Base-by-base conservation (phyloP, 2,888 invertebrate genomes). In the Ochlodes sylvanus region DNA sequence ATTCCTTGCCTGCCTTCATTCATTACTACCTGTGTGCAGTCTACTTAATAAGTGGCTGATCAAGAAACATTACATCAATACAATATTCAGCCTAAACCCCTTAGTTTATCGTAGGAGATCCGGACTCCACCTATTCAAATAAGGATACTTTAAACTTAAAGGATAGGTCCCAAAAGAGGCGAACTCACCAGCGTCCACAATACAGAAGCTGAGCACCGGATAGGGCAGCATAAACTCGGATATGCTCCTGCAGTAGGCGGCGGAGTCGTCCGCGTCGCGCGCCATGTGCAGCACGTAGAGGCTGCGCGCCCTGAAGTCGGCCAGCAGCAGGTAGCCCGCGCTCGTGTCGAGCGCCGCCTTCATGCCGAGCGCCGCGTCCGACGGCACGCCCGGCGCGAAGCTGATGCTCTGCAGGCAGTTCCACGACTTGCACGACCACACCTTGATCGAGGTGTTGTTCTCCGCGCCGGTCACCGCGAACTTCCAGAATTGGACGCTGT, bases 341-440 rank as follows among this genome's bases (percentile, higher is more conserved):
- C 97, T 96, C 56, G 96, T 94, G 89, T 99, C 99, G 63, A 99
- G 93, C 76, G 96, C 95, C 0, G 97, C 97, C 85, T 97, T 97
- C 52, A 98, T 87, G 32, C 95, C 94, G 0, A 86, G 77, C 0
- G 76, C 57, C 1, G 76, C 27, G 9, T 87, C 91, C 0, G n/a
- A 78, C 66, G 34, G 79, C 0, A 94, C 87, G 17, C 89, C 83
- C 0, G 95, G 94, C 1, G 94, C 87, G 80, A 98, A 97, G 38
- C 94, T 94, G 44, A 98, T 95, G 0, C 96, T 98, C 85, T 98
- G 99, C n/a, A 99, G 92, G 81, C 99, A 99, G 58, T 95, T 95
- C 99, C 99, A 99, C 0, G 97, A 95, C 82, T 98, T 98, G 87
- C 99, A 99, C 7, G 98, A 98, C 98, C 99, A 99, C 57, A 97